A percentile compares a stretch with the other conserved stretches of the same genome.
Conservation (phyloP, 2,888 invertebrate genomes). For the Dexiosoma caninum region DNA sequence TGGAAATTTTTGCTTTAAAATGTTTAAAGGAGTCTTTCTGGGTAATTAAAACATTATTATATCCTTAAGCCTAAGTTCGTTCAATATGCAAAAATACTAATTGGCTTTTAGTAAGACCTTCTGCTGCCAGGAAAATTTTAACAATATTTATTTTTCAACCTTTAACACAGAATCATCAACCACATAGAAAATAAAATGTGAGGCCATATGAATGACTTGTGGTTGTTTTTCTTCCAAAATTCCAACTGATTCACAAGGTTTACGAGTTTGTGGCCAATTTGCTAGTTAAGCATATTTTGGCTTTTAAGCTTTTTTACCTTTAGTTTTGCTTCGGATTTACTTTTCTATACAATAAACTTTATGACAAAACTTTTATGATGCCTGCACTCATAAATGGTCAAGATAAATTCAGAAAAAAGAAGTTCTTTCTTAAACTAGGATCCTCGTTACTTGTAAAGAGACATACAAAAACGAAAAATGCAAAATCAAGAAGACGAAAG, state of each 20-base stretch:
- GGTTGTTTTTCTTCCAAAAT: not conserved
- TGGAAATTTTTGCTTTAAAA: not conserved
- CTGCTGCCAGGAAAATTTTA: constrained; percentile 31
- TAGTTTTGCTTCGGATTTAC: constrained; percentile 2
- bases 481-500: constrained; percentile 23
- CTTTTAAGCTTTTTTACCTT: constrained; percentile 21
- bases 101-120: constrained; percentile 46
- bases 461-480: not conserved
- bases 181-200: not conserved
- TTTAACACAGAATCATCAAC: constrained; percentile 16
- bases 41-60: constrained; percentile 30
- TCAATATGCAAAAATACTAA: constrained; percentile 50
- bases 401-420: constrained; percentile 19
- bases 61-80: constrained; percentile 14
- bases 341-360: constrained; percentile 49
- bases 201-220: not conserved
- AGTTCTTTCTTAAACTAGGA: constrained; percentile 1
- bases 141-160: constrained; percentile 49
- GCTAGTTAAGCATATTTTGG: constrained; percentile 40
- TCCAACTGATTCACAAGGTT: constrained; percentile 49
- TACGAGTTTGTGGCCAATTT: constrained; percentile 65
- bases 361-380: constrained; percentile 61
- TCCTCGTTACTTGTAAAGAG: constrained; percentile 20
- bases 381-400: constrained; percentile 56
- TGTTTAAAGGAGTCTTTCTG: not conserved